phyloP scores from a whole-genome alignment of 64 coral and sea anemone genomes.

The Pocillopora damicornis region DNA sequence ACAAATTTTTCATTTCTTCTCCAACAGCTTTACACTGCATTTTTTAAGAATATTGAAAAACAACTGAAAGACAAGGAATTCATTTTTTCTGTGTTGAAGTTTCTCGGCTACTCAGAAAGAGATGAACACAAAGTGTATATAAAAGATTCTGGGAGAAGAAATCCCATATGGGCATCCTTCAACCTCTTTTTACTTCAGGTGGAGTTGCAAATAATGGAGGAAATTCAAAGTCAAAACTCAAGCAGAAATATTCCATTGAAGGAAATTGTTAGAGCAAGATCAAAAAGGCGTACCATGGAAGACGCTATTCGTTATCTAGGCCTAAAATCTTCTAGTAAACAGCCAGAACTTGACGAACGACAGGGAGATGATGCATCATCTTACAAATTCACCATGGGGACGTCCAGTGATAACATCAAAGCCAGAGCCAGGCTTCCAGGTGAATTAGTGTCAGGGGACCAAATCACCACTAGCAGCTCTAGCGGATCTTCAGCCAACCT shows the following conservation, averaged over 20 bases:
- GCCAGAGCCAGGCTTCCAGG: neutral
- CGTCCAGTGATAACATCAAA: neutral
- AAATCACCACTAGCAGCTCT: neutral
- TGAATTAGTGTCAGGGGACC: neutral
- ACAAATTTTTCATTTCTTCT: neutral
- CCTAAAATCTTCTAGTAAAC: neutral
- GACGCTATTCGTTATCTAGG: neutral
- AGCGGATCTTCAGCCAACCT: neutral
- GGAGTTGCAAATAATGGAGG: constrained; percentile 15
- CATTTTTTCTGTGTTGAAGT: neutral
- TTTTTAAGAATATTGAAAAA: constrained; percentile 13
- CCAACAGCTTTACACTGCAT: constrained; percentile 26
- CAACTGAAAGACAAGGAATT: neutral
- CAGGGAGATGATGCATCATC: neutral
- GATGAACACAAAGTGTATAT: neutral
- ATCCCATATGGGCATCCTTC: neutral
- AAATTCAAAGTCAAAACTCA: neutral
- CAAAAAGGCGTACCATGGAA: neutral
- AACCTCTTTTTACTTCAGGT: constrained; percentile 13
- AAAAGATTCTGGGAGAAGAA: neutral
- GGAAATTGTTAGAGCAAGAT: neutral
- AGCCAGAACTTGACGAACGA: neutral
- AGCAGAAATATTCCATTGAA: neutral
- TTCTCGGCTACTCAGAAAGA: constrained; percentile 2
- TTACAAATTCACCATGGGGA: neutral